Conservation (phyloP, 2,113 vertebrate species). For the Empidonax alnorum region DNA sequence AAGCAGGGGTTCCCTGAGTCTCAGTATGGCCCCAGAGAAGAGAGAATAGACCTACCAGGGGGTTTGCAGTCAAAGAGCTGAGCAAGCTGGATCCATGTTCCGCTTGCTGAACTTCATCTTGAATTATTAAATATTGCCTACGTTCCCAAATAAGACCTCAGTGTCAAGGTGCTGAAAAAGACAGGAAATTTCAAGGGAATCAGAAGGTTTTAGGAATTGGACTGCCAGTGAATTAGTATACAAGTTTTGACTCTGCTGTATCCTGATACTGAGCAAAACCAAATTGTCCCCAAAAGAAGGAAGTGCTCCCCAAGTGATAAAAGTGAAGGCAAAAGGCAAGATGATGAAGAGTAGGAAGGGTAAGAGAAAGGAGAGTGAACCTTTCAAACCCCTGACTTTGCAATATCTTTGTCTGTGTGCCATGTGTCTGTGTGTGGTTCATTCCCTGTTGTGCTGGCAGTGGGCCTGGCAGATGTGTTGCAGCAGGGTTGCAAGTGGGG, state of each 20-base stretch:
- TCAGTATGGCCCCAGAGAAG: fast-evolving
- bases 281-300: neutral
- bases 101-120: neutral
- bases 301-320: neutral
- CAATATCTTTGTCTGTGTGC: fast-evolving
- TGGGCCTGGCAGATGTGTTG: neutral
- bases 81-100: neutral
- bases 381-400: neutral
- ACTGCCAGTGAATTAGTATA: neutral
- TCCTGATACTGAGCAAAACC: neutral
- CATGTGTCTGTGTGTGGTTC: fast-evolving
- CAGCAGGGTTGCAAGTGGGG: neutral
- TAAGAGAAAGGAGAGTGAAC: neutral
- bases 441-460: neutral
- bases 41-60: neutral
- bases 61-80: neutral
- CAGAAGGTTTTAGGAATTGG: neutral
- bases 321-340: neutral
- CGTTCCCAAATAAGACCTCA: neutral
- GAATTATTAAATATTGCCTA: neutral
- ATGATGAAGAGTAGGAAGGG: neutral
- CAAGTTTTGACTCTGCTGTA: neutral
- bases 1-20: neutral
- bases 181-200: neutral
- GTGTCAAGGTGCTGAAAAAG: neutral